phyloP scores from a whole-genome alignment of 2,888 invertebrate species.

The Drosophila quasianomalipes region DNA sequence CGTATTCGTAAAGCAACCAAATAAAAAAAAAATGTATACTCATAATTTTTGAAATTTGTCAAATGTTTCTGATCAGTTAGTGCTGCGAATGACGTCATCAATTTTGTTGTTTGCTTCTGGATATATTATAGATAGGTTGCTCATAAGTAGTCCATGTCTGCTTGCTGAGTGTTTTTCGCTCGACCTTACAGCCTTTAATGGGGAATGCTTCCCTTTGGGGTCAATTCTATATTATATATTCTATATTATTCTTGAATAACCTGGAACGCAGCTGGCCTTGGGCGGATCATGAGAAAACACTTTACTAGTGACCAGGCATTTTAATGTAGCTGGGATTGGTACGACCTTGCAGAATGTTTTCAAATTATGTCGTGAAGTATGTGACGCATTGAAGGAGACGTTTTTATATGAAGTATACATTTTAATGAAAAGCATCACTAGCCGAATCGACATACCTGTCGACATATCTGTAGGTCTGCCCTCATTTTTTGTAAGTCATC shows the following conservation, averaged over 20 bases:
- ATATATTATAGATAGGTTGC: neutral
- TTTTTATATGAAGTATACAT: neutral
- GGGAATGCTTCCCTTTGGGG: neutral
- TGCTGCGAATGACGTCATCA: neutral
- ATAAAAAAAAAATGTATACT: neutral
- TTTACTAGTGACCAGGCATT: slow-evolving; percentile 77
- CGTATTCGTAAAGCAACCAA: neutral
- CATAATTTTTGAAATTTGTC: neutral
- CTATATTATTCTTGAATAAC: slow-evolving; percentile 65
- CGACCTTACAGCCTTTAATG: neutral
- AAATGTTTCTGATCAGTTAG: neutral
- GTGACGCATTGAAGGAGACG: neutral
- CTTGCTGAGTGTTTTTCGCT: no score
- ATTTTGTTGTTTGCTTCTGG: neutral
- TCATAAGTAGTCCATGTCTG: neutral
- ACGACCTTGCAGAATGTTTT: neutral
- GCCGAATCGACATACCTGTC: neutral
- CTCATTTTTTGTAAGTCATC: neutral
- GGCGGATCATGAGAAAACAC: slow-evolving; percentile 85
- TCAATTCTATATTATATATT: neutral
- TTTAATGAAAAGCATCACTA: neutral
- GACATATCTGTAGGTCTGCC: neutral
- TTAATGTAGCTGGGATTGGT: neutral
- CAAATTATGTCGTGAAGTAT: slow-evolving; percentile 42
- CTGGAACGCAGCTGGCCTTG: slow-evolving; percentile 84